A percentile compares a stretch with the other conserved stretches of the same genome.
phyloP scores from a whole-genome alignment of 1,140 invertebrate species.

The Aporrectodea caliginosa region DNA sequence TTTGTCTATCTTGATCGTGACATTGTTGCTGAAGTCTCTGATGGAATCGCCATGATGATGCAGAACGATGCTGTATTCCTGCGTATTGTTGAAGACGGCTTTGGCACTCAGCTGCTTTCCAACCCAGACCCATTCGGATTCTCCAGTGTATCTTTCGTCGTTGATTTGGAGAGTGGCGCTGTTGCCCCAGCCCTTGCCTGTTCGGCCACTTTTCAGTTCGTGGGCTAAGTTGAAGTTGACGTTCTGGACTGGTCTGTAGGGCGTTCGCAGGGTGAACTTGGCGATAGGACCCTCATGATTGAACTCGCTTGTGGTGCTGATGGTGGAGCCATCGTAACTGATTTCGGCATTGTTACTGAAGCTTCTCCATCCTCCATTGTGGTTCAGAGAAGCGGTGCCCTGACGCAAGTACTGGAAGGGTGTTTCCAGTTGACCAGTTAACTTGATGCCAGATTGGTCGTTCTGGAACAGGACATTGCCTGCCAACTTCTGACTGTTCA shows the following conservation, averaged over 20 bases:
- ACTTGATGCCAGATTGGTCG: neutral
- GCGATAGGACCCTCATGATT: neutral
- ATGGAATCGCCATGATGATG: conserved; percentile 12
- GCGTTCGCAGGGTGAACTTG: neutral
- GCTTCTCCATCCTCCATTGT: neutral
- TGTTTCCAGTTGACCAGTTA: conserved; percentile 6
- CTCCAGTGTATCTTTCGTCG: conserved; percentile 11
- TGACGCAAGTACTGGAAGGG: conserved; percentile 1
- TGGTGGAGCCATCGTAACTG: neutral
- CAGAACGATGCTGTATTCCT: conserved; percentile 22
- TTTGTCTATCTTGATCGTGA: neutral
- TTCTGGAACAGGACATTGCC: neutral
- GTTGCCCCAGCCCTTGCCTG: conserved; percentile 27
- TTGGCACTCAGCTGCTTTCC: conserved; percentile 15
- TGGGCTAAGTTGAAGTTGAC: conserved; percentile 20
- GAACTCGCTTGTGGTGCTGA: neutral
- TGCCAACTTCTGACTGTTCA: conserved; percentile 22
- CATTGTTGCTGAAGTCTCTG: conserved; percentile 20
- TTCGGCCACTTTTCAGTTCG: neutral
- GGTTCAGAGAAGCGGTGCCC: neutral
- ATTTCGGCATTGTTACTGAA: neutral
- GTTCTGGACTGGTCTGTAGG: neutral
- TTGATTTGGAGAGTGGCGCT: conserved; percentile 22
- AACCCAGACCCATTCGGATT: conserved; percentile 19
- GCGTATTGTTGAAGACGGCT: conserved; percentile 14